These are phyloP conservation scores for Polydrusus pterygomalis DNA, from an alignment of 2,888 invertebrate species.

Conservation along the genomic window DNA sequence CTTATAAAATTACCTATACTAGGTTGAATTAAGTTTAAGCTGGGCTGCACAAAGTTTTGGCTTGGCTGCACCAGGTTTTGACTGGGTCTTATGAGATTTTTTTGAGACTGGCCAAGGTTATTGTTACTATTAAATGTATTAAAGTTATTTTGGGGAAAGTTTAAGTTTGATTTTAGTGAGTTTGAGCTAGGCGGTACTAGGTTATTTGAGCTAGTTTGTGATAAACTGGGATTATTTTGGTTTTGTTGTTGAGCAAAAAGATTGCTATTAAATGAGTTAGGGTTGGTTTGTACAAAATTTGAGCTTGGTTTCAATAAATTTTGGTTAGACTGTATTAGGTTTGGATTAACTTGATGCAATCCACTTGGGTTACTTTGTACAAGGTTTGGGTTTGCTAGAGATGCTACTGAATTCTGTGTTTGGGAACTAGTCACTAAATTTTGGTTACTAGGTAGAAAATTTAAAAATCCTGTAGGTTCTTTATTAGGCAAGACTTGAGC, in stretches of 20 bases:
- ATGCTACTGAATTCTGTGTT: background rate
- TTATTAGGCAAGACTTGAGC: conserved; percentile 69
- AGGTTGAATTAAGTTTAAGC: conserved; percentile 6
- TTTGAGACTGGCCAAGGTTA: background rate
- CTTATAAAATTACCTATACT: conserved; percentile 8
- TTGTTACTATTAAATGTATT: background rate
- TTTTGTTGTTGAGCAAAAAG: no score
- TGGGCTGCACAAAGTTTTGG: background rate
- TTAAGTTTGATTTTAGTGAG: conserved; percentile 5
- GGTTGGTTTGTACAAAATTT: background rate
- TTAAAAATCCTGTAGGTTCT: conserved; percentile 65
- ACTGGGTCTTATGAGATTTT: conserved; percentile 1
- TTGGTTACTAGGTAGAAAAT: conserved; percentile 6
- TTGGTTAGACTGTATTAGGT: no score
- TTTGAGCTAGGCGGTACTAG: conserved; percentile 3
- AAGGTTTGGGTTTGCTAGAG: background rate
- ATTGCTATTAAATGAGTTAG: no score
- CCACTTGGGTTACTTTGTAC: background rate
- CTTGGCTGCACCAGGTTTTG: conserved; percentile 14
- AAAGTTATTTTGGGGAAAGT: background rate
- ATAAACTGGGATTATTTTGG: background rate
- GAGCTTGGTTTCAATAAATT: background rate
- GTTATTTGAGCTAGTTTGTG: background rate
- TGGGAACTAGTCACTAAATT: background rate
- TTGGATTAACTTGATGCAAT: background rate